These are phyloP conservation scores for Sialia sialis DNA, from an alignment of 2,113 vertebrate species.

Conservation along the genomic window DNA sequence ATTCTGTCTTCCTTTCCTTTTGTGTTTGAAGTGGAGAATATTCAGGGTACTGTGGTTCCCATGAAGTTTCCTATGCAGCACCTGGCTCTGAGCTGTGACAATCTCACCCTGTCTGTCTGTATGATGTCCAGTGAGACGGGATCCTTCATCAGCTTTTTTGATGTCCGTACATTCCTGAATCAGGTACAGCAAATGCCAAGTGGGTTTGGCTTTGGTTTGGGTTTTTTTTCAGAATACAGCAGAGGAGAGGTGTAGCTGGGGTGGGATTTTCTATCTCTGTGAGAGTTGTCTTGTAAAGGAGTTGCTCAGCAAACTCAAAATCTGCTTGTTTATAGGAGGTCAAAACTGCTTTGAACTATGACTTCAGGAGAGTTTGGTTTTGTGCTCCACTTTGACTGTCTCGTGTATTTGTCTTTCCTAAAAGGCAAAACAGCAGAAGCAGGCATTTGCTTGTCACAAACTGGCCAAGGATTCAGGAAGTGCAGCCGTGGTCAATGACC, in stretches of 20 bases:
- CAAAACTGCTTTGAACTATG: not conserved
- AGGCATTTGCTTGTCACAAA: conserved; percentile 81
- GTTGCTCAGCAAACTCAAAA: not conserved
- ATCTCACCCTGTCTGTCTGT: conserved; percentile 87
- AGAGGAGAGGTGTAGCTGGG: not conserved
- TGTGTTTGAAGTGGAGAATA: conserved; percentile 76
- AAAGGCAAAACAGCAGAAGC: conserved; percentile 84
- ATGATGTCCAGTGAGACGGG: conserved; percentile 73
- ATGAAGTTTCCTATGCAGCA: conserved; percentile 83
- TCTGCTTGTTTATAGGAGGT: not conserved
- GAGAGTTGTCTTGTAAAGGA: not conserved
- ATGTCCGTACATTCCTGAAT: conserved; percentile 88
- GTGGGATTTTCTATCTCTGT: not conserved
- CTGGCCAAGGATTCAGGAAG: conserved; percentile 66
- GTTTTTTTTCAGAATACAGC: not conserved
- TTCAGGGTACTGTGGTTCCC: conserved; percentile 71
- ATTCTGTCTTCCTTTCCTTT: not conserved
- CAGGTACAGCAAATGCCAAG: conserved; percentile 70
- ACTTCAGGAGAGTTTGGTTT: not conserved
- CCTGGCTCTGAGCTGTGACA: conserved; percentile 90
- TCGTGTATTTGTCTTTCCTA: not conserved
- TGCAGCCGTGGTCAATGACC: conserved; percentile 75
- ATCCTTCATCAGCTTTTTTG: conserved; percentile 86
- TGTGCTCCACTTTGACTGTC: not conserved
- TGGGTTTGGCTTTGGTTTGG: not conserved